A percentile compares a stretch with the other conserved stretches of the same genome.
phyloP scores from a whole-genome alignment of 2,888 invertebrate species.

The Andrena minutula region DNA sequence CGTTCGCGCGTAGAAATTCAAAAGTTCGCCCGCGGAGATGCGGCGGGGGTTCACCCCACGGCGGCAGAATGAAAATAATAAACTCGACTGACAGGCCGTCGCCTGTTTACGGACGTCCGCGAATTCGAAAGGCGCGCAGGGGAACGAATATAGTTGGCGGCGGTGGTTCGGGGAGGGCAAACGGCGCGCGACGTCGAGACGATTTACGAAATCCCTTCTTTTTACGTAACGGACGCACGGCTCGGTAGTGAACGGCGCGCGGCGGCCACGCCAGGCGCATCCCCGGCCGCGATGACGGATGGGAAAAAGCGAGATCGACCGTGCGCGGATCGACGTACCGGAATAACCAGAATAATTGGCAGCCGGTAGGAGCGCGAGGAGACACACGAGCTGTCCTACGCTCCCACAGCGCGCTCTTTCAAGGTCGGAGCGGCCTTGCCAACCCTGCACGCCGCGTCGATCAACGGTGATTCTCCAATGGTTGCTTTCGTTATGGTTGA shows the following conservation, averaged over 20 bases:
- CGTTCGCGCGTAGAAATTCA: background rate
- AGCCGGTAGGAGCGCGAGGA: conserved; percentile 37
- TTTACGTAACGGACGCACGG: conserved; percentile 62
- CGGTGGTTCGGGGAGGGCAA: conserved; percentile 32
- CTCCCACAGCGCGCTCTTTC: conserved; percentile 8
- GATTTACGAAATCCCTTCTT: conserved; percentile 66
- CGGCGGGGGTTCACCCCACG: background rate
- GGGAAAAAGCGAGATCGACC: conserved; percentile 60
- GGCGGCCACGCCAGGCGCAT: conserved; percentile 1
- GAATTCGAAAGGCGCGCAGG: conserved; percentile 38
- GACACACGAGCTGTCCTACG: background rate
- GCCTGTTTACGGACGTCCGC: conserved; percentile 42
- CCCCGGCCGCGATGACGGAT: conserved; percentile 54
- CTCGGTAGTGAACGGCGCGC: conserved; percentile 12
- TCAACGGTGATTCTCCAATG: too few species aligned
- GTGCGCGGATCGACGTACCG: conserved; percentile 47
- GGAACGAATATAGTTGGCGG: conserved; percentile 44
- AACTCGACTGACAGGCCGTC: conserved; percentile 34
- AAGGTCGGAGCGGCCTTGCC: conserved; percentile 56
- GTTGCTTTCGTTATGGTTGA: too few species aligned
- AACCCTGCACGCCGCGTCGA: too few species aligned
- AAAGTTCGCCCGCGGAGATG: background rate
- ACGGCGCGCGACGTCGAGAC: conserved; percentile 41
- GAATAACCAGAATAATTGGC: conserved; percentile 72
- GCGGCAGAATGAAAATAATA: conserved; percentile 28